These are phyloP conservation scores for Maniola jurtina DNA, from an alignment of 1,140 invertebrate species.

Conservation along the genomic window DNA sequence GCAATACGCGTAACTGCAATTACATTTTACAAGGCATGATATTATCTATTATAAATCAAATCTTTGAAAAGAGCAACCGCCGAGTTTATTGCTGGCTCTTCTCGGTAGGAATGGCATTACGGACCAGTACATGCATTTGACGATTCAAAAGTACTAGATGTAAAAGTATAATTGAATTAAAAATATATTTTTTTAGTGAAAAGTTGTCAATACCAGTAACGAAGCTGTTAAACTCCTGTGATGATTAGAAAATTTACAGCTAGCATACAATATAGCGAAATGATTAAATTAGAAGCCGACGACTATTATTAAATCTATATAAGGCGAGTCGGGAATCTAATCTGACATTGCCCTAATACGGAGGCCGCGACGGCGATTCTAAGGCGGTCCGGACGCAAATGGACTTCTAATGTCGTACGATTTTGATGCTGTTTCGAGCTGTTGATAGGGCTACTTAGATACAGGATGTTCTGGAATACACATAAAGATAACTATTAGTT, in stretches of 20 bases:
- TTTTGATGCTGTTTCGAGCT: conserved; percentile 50
- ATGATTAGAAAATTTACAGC: conserved; percentile 14
- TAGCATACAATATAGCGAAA: conserved; percentile 12
- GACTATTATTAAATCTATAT: conserved; percentile 43
- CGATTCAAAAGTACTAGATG: too few relatives aligned
- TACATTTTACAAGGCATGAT: too few relatives aligned
- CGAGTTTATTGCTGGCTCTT: too few relatives aligned
- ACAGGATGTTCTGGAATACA: too few relatives aligned
- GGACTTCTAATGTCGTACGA: conserved; percentile 35
- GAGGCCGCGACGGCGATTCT: conserved; percentile 22
- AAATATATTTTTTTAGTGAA: neutral
- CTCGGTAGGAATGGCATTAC: too few relatives aligned
- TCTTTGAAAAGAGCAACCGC: too few relatives aligned
- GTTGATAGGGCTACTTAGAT: conserved; percentile 30
- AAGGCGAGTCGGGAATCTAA: conserved; percentile 42
- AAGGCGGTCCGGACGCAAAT: conserved; percentile 29
- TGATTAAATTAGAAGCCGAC: conserved; percentile 24
- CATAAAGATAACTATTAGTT: too few relatives aligned
- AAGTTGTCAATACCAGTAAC: conserved; percentile 7
- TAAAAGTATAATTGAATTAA: too few relatives aligned
- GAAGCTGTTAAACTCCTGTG: conserved; percentile 7
- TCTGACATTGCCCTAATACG: conserved; percentile 45
- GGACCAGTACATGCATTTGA: too few relatives aligned
- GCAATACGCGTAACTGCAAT: too few relatives aligned
- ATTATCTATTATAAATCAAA: too few relatives aligned